Evolutionary conservation across 2,888 invertebrate genomes (phyloP), one percentile per base, ranked within the genome.

Genomic region (Platycheirus rosarum): DNA sequence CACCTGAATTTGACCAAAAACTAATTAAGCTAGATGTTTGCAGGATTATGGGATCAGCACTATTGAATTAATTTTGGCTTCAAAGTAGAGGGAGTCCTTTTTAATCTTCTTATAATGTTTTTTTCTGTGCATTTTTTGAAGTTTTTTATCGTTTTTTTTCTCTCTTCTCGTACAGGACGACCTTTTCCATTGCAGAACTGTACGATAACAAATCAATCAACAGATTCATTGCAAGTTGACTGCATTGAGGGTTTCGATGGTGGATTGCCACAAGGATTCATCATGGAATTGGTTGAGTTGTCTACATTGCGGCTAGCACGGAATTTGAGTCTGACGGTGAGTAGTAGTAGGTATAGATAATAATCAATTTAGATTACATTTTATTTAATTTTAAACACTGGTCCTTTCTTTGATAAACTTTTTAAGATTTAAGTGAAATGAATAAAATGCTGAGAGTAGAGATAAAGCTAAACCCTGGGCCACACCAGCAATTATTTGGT

Each of bases 151-250:
- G 11, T 11, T 9, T 48, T 48, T n/a, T 4, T 20, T 14, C 48
- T 51, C 57, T 16, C 49, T n/a, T 29, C 44, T 49, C 18, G 88
- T 89, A 46, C 92, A 96, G 97, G 97, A 88, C 95, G 96, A 49
- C 97, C 97, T 6, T 96, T 97, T 89, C 95, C 96, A 63, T 92
- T 97, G 69, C 94, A 95, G 88, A 97, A 97, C 91, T 97, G 97
- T 90, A 94, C 95, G n/a, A 94, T 97, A 32, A 94, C 94, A 69
- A 97, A 97, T 91, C 96, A 97, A 90, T 97, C 97, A 69, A 92
- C 94, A 84, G 96, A 97, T 88, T 95, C 96, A 0, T 89, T 97
- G 74, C 94, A 95, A 89, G 95, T 97, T 55, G 96, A 96, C 85
- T 97, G 97, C 90, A 93, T 95, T 66, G 97, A 97, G 90, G 95